phyloP scores from a whole-genome alignment of 1,140 invertebrate species.

The Copidosoma floridanum region DNA sequence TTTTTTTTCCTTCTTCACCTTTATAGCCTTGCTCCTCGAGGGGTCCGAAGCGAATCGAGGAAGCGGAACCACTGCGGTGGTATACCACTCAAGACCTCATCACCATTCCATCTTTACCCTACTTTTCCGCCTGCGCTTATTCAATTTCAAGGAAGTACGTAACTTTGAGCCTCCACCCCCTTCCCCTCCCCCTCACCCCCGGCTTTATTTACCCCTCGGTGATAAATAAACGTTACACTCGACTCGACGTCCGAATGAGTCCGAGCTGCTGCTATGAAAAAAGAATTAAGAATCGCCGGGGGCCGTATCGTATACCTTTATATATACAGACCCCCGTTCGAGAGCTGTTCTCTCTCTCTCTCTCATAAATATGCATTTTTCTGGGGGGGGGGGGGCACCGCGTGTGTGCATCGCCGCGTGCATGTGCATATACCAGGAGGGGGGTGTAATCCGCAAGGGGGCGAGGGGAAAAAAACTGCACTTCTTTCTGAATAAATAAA shows the following conservation, averaged over 20 bases:
- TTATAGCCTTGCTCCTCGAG: not conserved
- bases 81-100: not conserved
- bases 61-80: not conserved
- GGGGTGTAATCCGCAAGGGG: too few species aligned
- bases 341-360: too few species aligned
- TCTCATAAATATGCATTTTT: not conserved
- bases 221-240: not conserved
- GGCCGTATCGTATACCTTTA: too few species aligned
- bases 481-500: too few species aligned
- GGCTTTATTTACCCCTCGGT: too few species aligned
- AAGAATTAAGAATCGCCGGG: too few species aligned
- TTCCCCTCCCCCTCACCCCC: too few species aligned
- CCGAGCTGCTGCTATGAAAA: too few species aligned
- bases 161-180: not conserved
- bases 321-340: too few species aligned
- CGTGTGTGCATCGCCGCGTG: not conserved
- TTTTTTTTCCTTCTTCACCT: too few species aligned
- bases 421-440: not conserved
- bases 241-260: too few species aligned
- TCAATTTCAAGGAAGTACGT: constrained; percentile 3
- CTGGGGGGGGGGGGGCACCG: not conserved
- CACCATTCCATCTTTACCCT: not conserved
- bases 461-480: too few species aligned
- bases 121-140: not conserved
- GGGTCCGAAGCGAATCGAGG: not conserved